Base-by-base conservation (phyloP, 1,140 invertebrate species). In the Charaxes varanes region DNA sequence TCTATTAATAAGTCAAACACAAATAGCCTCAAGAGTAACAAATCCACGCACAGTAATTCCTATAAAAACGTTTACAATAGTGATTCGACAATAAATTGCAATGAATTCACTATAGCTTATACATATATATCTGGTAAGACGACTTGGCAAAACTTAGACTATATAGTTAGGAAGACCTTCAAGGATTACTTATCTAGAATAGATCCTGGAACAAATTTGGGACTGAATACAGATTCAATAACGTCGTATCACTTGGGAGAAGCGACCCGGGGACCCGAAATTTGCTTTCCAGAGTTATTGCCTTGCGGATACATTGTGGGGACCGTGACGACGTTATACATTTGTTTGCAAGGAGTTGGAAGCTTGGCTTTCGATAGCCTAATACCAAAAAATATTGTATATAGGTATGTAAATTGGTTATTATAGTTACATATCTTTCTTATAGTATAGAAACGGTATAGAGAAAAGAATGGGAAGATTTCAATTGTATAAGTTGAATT, bases 371-470 rank as follows among this genome's bases (percentile, higher is more conserved):
- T 99, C 70, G 96, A 99, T 72, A 97, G 95, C 11, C 87, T 99
- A 22, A 98, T 99, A 76, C 97, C 97, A 40, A 95, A 97, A 83
- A 94, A 95, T 48, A 97, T 99, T 55, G 91, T 98, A 32, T 95
- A 98, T 84, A 90, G 97, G 73, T 86, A 86, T 51, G 87, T 87
- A 31, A 16, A 5, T 19, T 21, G 7, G 15, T 14, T 6, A 22
- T 53, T 53, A 6, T 58, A 87, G 87, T 67, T 95, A 96, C 57
- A 89, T 96, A 3, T 92, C 94, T 3, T 85, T 98, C 23, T 76
- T 99, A 28, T 91, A n/a, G n/a, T n/a, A n/a, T n/a, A n/a, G n/a
- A n/a, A n/a, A n/a, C n/a, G n/a, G n/a, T n/a, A n/a, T n/a, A n/a
- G n/a, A n/a, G n/a, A n/a, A n/a, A n/a, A n/a, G n/a, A n/a, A n/a